These are phyloP conservation scores for Bucco capensis DNA, from an alignment of 2,113 vertebrate species.

Conservation along the genomic window DNA sequence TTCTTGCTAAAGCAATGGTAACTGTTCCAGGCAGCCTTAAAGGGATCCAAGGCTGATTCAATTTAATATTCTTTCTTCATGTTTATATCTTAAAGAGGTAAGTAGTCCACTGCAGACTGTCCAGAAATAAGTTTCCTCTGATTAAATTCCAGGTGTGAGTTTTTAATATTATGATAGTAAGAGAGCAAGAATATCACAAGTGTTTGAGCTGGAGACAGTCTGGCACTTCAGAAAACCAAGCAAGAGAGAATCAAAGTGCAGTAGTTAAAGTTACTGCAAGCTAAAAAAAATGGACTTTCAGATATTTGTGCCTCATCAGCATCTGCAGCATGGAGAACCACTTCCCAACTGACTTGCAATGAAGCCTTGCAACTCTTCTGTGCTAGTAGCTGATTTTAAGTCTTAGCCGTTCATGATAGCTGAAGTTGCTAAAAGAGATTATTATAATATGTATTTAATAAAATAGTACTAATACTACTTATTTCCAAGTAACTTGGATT, in stretches of 20 bases:
- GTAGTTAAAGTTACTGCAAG: background rate
- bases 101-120: background rate
- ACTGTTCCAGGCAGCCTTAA: background rate
- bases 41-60: background rate
- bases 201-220: background rate
- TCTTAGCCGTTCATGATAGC: background rate
- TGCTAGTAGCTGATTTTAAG: background rate
- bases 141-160: background rate
- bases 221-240: background rate
- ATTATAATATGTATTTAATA: too few species aligned
- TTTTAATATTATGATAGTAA: background rate
- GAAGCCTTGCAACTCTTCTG: background rate
- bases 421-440: background rate
- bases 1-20: background rate
- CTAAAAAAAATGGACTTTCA: background rate
- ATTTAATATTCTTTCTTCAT: background rate
- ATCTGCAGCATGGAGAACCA: background rate
- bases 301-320: background rate
- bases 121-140: background rate
- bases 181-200: background rate
- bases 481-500: too few species aligned
- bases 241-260: background rate
- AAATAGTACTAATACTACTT: too few species aligned
- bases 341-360: background rate
- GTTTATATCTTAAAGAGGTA: background rate